These are phyloP conservation scores for Campylomormyrus numenius DNA, from an alignment of 2,113 vertebrate species.

Conservation along the genomic window DNA sequence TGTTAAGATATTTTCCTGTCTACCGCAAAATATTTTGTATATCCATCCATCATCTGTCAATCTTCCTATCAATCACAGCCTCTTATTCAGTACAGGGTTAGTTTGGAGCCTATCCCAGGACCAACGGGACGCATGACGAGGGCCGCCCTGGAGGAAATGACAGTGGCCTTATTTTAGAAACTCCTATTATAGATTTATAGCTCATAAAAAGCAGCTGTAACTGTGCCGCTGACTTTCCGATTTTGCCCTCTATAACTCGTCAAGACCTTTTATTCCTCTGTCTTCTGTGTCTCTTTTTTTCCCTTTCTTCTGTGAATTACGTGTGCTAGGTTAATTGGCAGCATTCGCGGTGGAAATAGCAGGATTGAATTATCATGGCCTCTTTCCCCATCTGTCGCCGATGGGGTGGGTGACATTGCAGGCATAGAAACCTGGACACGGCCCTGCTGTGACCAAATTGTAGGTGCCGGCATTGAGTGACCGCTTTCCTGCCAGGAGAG, in stretches of 20 bases:
- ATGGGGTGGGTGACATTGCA: neutral
- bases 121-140: neutral
- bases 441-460: neutral
- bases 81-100: neutral
- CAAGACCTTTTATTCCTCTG: neutral
- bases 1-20: neutral
- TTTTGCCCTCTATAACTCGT: neutral
- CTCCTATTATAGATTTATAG: neutral
- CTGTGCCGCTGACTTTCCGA: neutral
- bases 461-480: neutral
- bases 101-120: neutral
- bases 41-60: neutral
- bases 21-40: neutral
- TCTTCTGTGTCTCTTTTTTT: neutral
- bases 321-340: neutral
- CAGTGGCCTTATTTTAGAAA: neutral
- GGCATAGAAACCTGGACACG: neutral
- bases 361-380: neutral
- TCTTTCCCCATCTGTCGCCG: neutral
- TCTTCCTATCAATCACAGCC: neutral
- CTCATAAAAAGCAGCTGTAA: neutral
- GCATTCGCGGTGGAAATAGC: neutral
- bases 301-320: neutral
- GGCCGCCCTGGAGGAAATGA: neutral
- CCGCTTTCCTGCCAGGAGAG: neutral